Evolutionary conservation across 2,888 invertebrate species (phyloP).

Genomic region (Nudaria mundana): DNA sequence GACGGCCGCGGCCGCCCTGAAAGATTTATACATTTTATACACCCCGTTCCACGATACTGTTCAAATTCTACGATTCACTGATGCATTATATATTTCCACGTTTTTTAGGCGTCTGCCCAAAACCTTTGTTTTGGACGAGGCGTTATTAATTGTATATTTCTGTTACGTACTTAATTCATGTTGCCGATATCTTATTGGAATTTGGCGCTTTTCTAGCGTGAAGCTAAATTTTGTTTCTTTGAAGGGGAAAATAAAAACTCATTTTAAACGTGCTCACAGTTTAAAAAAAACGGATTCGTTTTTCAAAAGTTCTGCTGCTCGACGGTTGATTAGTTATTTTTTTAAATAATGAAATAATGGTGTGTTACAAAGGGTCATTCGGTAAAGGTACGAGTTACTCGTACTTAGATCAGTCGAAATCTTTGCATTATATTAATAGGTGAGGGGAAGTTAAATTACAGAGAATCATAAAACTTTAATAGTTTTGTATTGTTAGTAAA

Average conservation of each 20-base stretch:
- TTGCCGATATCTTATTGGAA: conserved; percentile 30
- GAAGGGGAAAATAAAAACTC: no score
- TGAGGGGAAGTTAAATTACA: conserved; percentile 36
- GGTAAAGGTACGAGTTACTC: conserved; percentile 25
- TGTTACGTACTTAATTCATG: conserved; percentile 32
- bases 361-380: conserved; percentile 17
- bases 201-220: conserved; percentile 23
- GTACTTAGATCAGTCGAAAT: conserved; percentile 37
- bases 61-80: conserved; percentile 67
- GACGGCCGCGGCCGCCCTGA: conserved; percentile 66
- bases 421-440: conserved; percentile 39
- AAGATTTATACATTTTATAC: conserved; percentile 68
- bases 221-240: conserved; percentile 19
- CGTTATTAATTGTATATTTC: conserved; percentile 56
- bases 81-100: conserved; percentile 65
- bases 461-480: conserved; percentile 17
- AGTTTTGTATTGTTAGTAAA: conserved; percentile 7
- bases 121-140: conserved; percentile 59
- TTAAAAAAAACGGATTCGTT: no score
- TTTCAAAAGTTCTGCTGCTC: no score
- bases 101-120: conserved; percentile 63
- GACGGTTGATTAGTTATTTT: conserved; percentile 18
- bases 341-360: conserved; percentile 5
- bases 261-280: no score
- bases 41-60: conserved; percentile 55